Evolutionary conservation across 2,797 vertebrate genomes (phyloP).

Genomic region (Borostomias antarcticus): DNA sequence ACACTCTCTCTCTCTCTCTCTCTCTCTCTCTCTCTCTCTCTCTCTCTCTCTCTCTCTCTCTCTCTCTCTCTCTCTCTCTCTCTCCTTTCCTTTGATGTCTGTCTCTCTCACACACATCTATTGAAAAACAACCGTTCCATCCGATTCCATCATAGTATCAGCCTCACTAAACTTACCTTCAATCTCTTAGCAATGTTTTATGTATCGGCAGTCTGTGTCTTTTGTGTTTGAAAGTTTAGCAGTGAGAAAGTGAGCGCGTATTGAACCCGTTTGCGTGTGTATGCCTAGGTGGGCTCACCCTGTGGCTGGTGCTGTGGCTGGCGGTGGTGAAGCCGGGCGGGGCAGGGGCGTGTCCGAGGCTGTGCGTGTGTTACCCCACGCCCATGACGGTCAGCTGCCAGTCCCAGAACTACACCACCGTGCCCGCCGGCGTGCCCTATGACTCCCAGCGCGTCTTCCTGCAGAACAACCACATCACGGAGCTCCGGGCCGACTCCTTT

Average conservation of each 20-base stretch:
- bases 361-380: slow-evolving; percentile 95
- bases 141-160: not conserved
- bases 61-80: too few species aligned
- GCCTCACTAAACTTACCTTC: not conserved
- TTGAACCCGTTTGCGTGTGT: not conserved
- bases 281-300: slow-evolving; percentile 68
- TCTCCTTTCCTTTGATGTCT: not conserved
- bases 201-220: not conserved
- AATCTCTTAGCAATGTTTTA: not conserved
- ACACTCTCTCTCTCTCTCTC: slow-evolving; percentile 13
- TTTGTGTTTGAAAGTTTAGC: not conserved
- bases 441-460: slow-evolving; percentile 94
- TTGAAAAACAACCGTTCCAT: not conserved
- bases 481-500: slow-evolving; percentile 87
- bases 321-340: slow-evolving; percentile 72
- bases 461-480: slow-evolving; percentile 95
- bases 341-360: slow-evolving; percentile 82
- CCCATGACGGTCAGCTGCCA: slow-evolving; percentile 98
- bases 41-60: too few species aligned
- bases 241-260: not conserved
- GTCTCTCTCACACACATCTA: too few species aligned
- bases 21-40: not conserved
- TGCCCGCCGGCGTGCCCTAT: slow-evolving; percentile 87
- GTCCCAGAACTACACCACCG: slow-evolving; percentile 92
- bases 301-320: slow-evolving; percentile 79